These are phyloP conservation scores for Hydrozoanthus gracilis DNA, from an alignment of 92 coral and sea anemone species.

Conservation along the genomic window DNA sequence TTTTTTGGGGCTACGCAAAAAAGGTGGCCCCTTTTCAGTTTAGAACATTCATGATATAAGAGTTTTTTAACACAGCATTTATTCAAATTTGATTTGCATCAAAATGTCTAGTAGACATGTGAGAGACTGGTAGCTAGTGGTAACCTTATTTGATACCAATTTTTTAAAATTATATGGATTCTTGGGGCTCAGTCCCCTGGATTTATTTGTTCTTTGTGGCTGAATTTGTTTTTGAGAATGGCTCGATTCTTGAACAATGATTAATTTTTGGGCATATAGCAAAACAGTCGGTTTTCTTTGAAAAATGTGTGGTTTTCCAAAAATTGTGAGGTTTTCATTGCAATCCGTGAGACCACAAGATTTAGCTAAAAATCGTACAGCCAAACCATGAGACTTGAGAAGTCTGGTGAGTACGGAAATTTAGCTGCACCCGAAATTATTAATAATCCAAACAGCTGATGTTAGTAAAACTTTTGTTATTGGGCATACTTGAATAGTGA, in stretches of 20 bases:
- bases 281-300: slow-evolving; percentile 34
- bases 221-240: slow-evolving; percentile 43
- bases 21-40: no score
- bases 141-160: slow-evolving; percentile 47
- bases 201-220: slow-evolving; percentile 1
- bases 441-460: no score
- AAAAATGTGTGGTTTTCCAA: slow-evolving; percentile 42
- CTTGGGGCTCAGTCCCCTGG: slow-evolving; percentile 42
- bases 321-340: slow-evolving; percentile 33
- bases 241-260: slow-evolving; percentile 39
- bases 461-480: no score
- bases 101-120: slow-evolving; percentile 36
- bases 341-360: slow-evolving; percentile 19
- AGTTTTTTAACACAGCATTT: no score
- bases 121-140: background rate
- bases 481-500: no score
- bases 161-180: slow-evolving; percentile 41
- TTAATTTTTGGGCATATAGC: slow-evolving; percentile 38
- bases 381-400: no score
- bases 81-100: background rate
- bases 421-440: no score
- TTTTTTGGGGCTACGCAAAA: background rate
- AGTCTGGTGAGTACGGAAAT: no score
- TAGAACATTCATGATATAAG: background rate
- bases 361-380: no score